Conservation (phyloP, 2,888 invertebrate genomes). For the Andrena dorsata region DNA sequence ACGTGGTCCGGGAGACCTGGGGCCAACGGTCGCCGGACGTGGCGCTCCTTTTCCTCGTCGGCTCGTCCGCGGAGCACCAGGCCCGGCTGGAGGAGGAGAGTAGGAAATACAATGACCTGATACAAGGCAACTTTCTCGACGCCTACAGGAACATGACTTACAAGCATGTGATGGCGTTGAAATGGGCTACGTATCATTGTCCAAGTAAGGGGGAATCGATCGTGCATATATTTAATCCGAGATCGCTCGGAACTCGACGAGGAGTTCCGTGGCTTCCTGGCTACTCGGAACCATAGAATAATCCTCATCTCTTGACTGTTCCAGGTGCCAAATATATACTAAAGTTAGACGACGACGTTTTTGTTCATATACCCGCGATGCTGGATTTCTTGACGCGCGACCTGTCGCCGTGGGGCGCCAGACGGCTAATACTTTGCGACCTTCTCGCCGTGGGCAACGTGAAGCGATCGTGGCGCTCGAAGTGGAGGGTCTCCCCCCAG, state of each 20-base stretch:
- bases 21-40: conserved; percentile 79
- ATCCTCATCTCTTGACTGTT: conserved; percentile 22
- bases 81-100: conserved; percentile 82
- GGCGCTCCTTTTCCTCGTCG: conserved; percentile 84
- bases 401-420: conserved; percentile 88
- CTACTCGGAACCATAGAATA: background rate
- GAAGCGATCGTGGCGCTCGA: conserved; percentile 89
- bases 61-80: conserved; percentile 80
- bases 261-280: too few species aligned
- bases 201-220: conserved; percentile 76
- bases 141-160: conserved; percentile 87
- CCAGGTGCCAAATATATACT: conserved; percentile 84
- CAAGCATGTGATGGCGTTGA: conserved; percentile 87
- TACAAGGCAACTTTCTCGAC: conserved; percentile 86
- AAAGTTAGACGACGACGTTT: conserved; percentile 86
- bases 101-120: conserved; percentile 84
- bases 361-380: conserved; percentile 84
- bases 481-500: conserved; percentile 90
- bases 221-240: background rate
- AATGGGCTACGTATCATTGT: conserved; percentile 86
- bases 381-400: conserved; percentile 85
- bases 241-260: too few species aligned
- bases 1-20: conserved; percentile 85
- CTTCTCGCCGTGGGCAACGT: conserved; percentile 86
- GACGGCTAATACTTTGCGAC: conserved; percentile 89